These are phyloP conservation scores for Engystomops pustulosus DNA, from an alignment of 2,113 vertebrate genomes.

Conservation along the genomic window DNA sequence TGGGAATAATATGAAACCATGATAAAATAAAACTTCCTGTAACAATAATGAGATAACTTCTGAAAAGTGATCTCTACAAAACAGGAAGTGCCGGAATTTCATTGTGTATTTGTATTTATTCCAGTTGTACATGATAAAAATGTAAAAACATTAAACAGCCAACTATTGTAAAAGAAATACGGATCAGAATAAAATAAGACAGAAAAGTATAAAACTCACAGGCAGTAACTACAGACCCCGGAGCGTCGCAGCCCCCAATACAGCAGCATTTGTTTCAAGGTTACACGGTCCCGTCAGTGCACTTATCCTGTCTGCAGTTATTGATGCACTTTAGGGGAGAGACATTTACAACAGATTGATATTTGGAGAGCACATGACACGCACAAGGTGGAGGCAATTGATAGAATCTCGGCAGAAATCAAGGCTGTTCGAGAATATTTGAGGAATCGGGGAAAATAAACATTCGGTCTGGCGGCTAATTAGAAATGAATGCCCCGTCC, in stretches of 20 bases:
- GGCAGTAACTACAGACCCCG: too few relatives aligned
- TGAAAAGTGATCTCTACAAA: too few relatives aligned
- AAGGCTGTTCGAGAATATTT: slow-evolving; percentile 25
- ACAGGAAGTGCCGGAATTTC: too few relatives aligned
- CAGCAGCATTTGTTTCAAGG: slow-evolving; percentile 50
- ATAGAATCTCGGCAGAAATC: neutral
- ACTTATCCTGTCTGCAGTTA: slow-evolving; percentile 39
- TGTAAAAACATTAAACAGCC: too few relatives aligned
- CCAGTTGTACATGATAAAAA: too few relatives aligned
- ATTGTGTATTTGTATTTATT: too few relatives aligned
- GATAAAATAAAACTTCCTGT: too few relatives aligned
- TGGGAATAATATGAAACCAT: too few relatives aligned
- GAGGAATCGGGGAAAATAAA: slow-evolving; percentile 46
- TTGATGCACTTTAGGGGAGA: slow-evolving; percentile 47
- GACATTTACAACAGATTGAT: slow-evolving; percentile 50
- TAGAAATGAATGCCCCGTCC: slow-evolving; percentile 45
- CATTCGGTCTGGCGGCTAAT: slow-evolving; percentile 52
- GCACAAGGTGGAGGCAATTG: neutral
- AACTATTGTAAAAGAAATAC: too few relatives aligned
- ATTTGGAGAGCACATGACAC: slow-evolving; percentile 40
- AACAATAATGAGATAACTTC: too few relatives aligned
- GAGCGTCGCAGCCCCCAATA: neutral
- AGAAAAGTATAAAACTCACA: too few relatives aligned
- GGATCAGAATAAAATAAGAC: too few relatives aligned
- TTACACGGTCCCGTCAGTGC: slow-evolving; percentile 42